Evolutionary conservation across 2,888 invertebrate species (phyloP).

Genomic region (Caenorhabditis afra): DNA sequence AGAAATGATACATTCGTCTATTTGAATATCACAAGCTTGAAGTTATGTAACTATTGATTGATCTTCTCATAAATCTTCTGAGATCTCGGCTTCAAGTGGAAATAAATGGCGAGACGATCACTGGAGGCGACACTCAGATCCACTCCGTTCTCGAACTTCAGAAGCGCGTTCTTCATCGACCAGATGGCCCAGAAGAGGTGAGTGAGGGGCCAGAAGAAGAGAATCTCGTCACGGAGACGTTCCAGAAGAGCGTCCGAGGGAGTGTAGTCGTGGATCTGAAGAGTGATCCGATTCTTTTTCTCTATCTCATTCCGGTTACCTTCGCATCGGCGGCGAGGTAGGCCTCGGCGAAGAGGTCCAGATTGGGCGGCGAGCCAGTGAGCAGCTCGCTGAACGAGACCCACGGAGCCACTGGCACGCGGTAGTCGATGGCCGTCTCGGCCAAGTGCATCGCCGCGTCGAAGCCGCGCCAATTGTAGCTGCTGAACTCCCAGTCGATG

Average conservation of each 20-base stretch:
- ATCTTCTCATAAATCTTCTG: constrained; percentile 26
- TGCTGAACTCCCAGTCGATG: constrained; percentile 37
- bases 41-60: no score
- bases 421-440: constrained; percentile 34
- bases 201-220: constrained; percentile 39
- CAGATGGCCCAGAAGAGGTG: constrained; percentile 33
- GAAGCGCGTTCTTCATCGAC: constrained; percentile 3
- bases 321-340: constrained; percentile 35
- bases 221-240: constrained; percentile 12
- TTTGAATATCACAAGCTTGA: no score
- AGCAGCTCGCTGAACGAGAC: constrained; percentile 29
- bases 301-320: constrained; percentile 3
- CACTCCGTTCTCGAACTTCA: constrained; percentile 18
- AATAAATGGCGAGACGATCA: constrained; percentile 33
- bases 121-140: constrained; percentile 18
- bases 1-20: no score
- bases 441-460: constrained; percentile 44
- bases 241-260: constrained; percentile 12
- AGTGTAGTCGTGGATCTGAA: constrained; percentile 22
- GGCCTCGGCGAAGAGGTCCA: constrained; percentile 23
- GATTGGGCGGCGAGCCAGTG: constrained; percentile 31
- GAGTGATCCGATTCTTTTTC: background rate
- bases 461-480: constrained; percentile 42
- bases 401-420: constrained; percentile 15
- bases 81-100: constrained; percentile 37